Base-by-base conservation (phyloP, 2,113 vertebrate species). In the Irena cyanogastra region DNA sequence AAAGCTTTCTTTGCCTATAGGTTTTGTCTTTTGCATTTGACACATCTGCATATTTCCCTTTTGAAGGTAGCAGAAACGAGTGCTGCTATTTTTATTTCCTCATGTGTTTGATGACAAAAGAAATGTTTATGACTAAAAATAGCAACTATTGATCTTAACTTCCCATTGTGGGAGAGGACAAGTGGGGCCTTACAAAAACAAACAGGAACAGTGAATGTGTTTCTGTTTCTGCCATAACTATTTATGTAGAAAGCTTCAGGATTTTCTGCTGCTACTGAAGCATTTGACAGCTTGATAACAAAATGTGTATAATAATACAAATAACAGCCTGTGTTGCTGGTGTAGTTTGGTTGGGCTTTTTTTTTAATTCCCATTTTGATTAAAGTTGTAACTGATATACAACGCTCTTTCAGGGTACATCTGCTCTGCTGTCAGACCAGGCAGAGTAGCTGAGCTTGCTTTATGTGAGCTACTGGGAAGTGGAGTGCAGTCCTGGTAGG, bases 261-360 rank as follows among this genome's bases (percentile, higher is more conserved):
- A 88, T 85, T 54, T 94, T 66, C 65, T 92, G 71, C 85, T 27
- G 53, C 64, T 92, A 57, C 72, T 83, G 80, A 83, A 88, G 45
- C 84, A 61, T 74, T 95, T 96, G 92, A 94, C 86, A 97, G 83
- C 74, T 94, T 90, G 90, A 84, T 90, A 94, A 90, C 83, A 87
- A 94, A 93, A 90, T 82, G 76, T 17, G 20, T 95, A 30, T 94
- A 94, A 92, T 86, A 91, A 87, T 94, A 92, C 77, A 96, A 94
- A 92, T 93, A 92, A 87, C 94, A 96, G 89, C 80, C 86, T 84
- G 94, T 92, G 80, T 93, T 95, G 52, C 77, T 83, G 60, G 52
- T 92, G 78, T 54, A 22, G 23, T 64, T 81, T 26, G 39, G 35
- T 37, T 52, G 20, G 5, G 4, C n/a, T n/a, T n/a, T 19, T 53